Conservation (phyloP, 1,140 invertebrate genomes). For the Drosophila nebulosa region DNA sequence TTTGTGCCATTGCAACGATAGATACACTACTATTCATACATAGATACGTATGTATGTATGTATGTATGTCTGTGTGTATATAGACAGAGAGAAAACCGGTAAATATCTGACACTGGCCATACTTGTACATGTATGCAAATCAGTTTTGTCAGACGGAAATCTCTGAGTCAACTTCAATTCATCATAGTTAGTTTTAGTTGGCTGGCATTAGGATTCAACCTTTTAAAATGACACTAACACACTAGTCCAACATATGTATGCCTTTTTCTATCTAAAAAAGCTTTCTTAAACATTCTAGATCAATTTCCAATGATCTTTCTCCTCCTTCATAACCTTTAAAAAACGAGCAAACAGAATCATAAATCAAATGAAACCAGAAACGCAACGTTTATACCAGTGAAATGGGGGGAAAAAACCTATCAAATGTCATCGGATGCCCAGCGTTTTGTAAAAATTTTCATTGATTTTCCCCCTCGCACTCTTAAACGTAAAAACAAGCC, state of each 20-base stretch:
- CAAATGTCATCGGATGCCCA: neutral
- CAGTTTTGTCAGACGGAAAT: conserved; percentile 60
- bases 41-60: neutral
- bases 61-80: neutral
- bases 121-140: conserved; percentile 78
- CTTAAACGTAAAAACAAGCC: too few species aligned
- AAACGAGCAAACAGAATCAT: neutral
- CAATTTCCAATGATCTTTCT: neutral
- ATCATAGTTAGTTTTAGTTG: conserved; percentile 33
- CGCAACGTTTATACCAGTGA: neutral
- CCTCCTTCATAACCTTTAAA: neutral
- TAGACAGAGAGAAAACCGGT: conserved; percentile 49
- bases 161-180: conserved; percentile 65
- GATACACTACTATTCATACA: conserved; percentile 5
- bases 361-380: conserved; percentile 1
- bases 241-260: neutral
- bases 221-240: neutral
- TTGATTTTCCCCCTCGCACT: neutral
- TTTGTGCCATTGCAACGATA: conserved; percentile 55
- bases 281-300: neutral
- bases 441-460: neutral
- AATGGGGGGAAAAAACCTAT: neutral
- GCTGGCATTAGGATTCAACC: neutral
- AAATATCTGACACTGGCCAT: conserved; percentile 68
- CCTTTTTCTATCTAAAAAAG: neutral